phyloP scores from a whole-genome alignment of 2,113 vertebrate species.

The Brevimyrus niger region DNA sequence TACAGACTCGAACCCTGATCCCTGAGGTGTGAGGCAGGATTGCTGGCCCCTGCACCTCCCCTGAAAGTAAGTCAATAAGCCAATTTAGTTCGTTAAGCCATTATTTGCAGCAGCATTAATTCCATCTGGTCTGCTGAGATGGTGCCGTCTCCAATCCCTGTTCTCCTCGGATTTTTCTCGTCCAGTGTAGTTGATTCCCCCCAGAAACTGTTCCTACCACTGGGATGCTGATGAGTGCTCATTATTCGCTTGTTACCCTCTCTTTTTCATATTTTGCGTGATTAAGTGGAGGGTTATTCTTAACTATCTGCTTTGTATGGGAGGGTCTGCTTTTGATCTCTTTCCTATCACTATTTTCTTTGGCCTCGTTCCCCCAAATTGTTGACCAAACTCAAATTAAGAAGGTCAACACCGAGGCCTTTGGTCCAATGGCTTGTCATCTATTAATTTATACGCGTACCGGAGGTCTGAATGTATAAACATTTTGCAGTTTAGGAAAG shows the following conservation, averaged over 20 bases:
- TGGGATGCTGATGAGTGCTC: not conserved
- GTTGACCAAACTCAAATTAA: constrained; percentile 69
- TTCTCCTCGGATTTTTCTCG: not conserved
- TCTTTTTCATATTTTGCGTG: constrained; percentile 41
- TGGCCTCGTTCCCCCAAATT: constrained; percentile 44
- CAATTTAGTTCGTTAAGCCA: not conserved
- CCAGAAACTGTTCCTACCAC: not conserved
- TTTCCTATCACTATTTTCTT: constrained; percentile 43
- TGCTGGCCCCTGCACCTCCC: not conserved
- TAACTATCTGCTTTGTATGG: constrained; percentile 50
- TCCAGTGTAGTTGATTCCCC: not conserved
- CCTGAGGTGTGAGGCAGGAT: not conserved
- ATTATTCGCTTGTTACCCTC: constrained; percentile 25
- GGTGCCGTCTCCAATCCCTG: not conserved
- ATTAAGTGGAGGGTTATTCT: constrained; percentile 67
- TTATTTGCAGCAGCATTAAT: not conserved
- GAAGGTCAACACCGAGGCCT: constrained; percentile 57
- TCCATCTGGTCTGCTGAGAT: not conserved
- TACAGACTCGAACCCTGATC: not conserved
- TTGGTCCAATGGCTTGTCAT: constrained; percentile 69
- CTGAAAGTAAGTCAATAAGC: not conserved
- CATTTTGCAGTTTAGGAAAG: constrained; percentile 53
- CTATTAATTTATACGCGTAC: constrained; percentile 73
- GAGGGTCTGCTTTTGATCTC: constrained; percentile 19
- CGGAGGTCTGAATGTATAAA: constrained; percentile 74